These are phyloP conservation scores for Argyrosomus regius DNA, from an alignment of 2,797 vertebrate species.

Conservation along the genomic window DNA sequence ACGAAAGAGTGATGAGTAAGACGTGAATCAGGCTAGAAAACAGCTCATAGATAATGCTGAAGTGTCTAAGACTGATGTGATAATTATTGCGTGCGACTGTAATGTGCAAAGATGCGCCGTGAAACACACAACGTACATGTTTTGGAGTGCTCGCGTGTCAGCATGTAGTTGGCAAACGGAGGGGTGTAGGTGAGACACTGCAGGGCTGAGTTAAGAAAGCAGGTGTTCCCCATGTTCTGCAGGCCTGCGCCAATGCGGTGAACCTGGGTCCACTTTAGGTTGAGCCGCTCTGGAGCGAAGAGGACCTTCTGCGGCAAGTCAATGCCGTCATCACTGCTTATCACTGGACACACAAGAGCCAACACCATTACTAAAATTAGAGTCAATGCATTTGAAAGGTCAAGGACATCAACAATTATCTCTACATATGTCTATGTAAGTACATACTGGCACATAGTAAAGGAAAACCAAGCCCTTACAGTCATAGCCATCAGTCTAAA, in stretches of 20 bases:
- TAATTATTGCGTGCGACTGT: not conserved
- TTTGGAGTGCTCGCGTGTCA: slow-evolving; percentile 96
- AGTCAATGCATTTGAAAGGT: slow-evolving; percentile 3
- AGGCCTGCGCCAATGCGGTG: slow-evolving; percentile 95
- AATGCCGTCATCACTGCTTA: slow-evolving; percentile 92
- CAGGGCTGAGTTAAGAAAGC: slow-evolving; percentile 95
- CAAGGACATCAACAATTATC: not conserved
- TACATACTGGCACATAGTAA: not conserved
- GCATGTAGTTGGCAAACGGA: slow-evolving; percentile 96
- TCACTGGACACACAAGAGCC: slow-evolving; percentile 73
- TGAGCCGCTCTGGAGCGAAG: slow-evolving; percentile 93
- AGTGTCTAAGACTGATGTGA: not conserved
- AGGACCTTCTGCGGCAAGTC: slow-evolving; percentile 93
- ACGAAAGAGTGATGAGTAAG: slow-evolving; percentile 15
- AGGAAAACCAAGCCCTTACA: not conserved
- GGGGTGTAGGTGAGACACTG: slow-evolving; percentile 97
- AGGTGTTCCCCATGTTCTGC: slow-evolving; percentile 97
- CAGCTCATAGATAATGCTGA: not conserved
- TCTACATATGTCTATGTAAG: not conserved
- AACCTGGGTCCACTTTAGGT: slow-evolving; percentile 93
- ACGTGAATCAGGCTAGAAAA: slow-evolving; percentile 9
- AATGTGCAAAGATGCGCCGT: not conserved
- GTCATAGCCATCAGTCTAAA: not conserved
- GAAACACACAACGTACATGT: slow-evolving; percentile 86
- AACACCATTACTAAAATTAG: slow-evolving; percentile 18